Evolutionary conservation across 2,888 invertebrate genomes (phyloP).

Genomic region (Thysanoteuthis rhombus): DNA sequence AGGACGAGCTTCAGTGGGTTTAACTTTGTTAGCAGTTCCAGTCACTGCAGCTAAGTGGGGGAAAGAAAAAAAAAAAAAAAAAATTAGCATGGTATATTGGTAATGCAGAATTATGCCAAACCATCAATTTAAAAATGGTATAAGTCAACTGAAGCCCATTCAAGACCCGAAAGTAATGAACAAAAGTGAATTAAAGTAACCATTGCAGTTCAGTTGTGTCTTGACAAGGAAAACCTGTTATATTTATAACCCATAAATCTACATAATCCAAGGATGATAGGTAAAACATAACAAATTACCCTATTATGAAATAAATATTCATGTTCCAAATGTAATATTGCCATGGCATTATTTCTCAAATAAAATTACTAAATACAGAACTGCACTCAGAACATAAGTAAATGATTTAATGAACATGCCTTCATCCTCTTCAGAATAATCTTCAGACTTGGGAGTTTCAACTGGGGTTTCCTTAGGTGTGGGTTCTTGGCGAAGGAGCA

Average conservation of each 20-base stretch:
- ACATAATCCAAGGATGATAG: background rate
- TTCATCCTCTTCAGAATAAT: conserved; percentile 25
- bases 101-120: too few relatives aligned
- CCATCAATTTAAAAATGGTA: background rate
- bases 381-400: background rate
- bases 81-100: background rate
- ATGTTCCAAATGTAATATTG: background rate
- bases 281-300: background rate
- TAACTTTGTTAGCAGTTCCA: background rate
- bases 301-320: background rate
- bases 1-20: conserved; percentile 19
- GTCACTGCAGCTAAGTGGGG: background rate
- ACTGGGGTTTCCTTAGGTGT: conserved; percentile 25
- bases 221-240: too few relatives aligned
- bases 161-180: background rate
- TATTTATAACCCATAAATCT: too few relatives aligned
- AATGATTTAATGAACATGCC: background rate
- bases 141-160: too few relatives aligned
- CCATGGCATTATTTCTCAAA: background rate
- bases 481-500: background rate
- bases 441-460: conserved; percentile 18
- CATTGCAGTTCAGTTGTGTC: background rate
- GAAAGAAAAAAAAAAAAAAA: background rate
- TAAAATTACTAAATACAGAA: background rate
- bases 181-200: background rate